Base-by-base conservation (phyloP, 2,797 vertebrate genomes). In the Paramormyrops hopkinsi region DNA sequence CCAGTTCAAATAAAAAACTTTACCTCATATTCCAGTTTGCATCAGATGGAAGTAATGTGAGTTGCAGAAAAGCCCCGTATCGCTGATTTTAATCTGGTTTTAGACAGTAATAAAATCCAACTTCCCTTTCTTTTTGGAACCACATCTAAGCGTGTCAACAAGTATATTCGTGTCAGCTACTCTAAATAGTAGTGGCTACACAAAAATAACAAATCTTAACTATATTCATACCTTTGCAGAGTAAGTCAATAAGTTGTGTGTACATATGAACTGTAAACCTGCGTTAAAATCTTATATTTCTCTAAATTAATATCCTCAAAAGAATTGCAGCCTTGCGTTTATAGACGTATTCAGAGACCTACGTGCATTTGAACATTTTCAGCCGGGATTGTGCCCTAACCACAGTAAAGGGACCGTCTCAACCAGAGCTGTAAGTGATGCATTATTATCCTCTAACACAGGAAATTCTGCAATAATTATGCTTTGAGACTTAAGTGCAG, bases 391-490 rank as follows among this genome's bases (percentile, higher is more conserved):
- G 19, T 51, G n/a, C 41, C 82, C 1, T 25, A 12, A 84, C 82
- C 82, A 84, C 82, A 84, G 82, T 46, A 84, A 84, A 84, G 82
- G 19, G 22, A 84, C 82, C 9, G 82, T 50, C 82, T 84, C 41
- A 84, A 51, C 82, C 82, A 7, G 46, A 84, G 82, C 82, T 29
- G 46, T 84, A 51, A 84, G 46, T 84, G 82, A 84, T 84, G 46
- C 73, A 79, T 79, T 79, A 79, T 79, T 84, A 84, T 84, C 82
- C 82, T 84, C 82, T 84, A 84, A 84, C 82, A 84, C 82, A 84
- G 82, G 44, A 84, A 48, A 84, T 84, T 84, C 46, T 84, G 41
- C 82, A 51, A 84, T 48, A 84, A 50, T 84, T 84, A 84, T 84
- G 82, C 82, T 84, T 50, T 50, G 46, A 50, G 82, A 84, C 82